These are phyloP conservation scores for Alloscopus bannaensis DNA, from an alignment of 2,888 invertebrate species.

Conservation along the genomic window DNA sequence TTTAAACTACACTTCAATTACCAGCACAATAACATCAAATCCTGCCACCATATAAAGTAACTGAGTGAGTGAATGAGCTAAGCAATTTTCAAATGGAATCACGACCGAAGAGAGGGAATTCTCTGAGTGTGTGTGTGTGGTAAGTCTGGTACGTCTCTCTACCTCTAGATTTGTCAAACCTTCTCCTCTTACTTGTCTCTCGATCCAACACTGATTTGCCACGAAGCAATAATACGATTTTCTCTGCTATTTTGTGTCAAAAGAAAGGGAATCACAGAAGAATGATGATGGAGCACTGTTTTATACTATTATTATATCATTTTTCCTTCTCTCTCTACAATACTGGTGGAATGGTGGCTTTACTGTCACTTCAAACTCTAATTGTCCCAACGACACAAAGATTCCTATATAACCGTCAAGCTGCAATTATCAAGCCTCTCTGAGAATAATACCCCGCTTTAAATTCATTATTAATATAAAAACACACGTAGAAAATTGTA, in stretches of 20 bases:
- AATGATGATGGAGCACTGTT: constrained; percentile 47
- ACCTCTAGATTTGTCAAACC: constrained; percentile 27
- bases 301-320: constrained; percentile 32
- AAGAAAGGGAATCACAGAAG: constrained; percentile 55
- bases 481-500: constrained; percentile 37
- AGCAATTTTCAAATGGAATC: constrained; percentile 59
- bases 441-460: background rate
- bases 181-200: constrained; percentile 32
- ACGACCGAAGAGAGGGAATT: constrained; percentile 13
- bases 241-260: constrained; percentile 40
- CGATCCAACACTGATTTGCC: background rate
- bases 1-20: constrained; percentile 54
- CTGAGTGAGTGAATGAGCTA: constrained; percentile 42
- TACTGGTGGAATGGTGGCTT: background rate
- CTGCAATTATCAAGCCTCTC: constrained; percentile 9
- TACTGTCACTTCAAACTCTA: constrained; percentile 11
- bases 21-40: constrained; percentile 31
- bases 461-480: constrained; percentile 29
- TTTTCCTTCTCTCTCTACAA: background rate
- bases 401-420: background rate
- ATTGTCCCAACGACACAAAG: background rate
- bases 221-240: constrained; percentile 12
- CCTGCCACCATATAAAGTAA: constrained; percentile 19
- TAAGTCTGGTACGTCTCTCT: background rate
- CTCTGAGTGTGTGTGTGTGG: background rate